Conservation (phyloP, 2,888 invertebrate species). For the Elaeidobius kamerunicus region DNA sequence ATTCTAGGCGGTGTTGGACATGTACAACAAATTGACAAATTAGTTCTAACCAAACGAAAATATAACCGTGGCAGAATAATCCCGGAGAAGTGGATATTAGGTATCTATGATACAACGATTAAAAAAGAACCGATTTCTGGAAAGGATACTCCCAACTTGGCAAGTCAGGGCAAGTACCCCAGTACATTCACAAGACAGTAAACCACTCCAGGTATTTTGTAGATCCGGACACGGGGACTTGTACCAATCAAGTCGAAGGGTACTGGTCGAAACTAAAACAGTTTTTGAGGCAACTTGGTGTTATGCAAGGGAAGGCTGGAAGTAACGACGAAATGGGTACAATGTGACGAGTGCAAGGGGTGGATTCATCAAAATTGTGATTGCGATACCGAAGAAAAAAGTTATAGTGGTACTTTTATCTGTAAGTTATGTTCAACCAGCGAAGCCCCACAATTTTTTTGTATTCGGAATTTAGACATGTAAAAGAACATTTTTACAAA, state of each 20-base stretch:
- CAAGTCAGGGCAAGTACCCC: background rate
- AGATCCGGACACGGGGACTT: slow-evolving; percentile 2
- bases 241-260: slow-evolving; percentile 14
- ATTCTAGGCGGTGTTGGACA: background rate
- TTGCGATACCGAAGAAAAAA: background rate
- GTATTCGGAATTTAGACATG: too few relatives aligned
- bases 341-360: background rate
- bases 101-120: slow-evolving; percentile 4
- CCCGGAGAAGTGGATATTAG: slow-evolving; percentile 7
- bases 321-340: background rate
- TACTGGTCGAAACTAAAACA: slow-evolving; percentile 10
- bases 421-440: background rate
- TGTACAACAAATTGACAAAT: background rate
- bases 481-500: too few relatives aligned
- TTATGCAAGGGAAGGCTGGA: background rate
- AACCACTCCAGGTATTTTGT: slow-evolving; percentile 8
- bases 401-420: background rate
- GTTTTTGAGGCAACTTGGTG: slow-evolving; percentile 5
- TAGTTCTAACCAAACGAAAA: background rate
- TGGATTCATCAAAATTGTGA: background rate
- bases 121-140: slow-evolving; percentile 11
- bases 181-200: slow-evolving; percentile 9
- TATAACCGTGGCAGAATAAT: slow-evolving; percentile 4
- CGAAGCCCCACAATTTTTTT: too few relatives aligned
- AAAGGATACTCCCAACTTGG: background rate